phyloP scores from a whole-genome alignment of 2,797 vertebrate species.

The Molossus alvarezi region DNA sequence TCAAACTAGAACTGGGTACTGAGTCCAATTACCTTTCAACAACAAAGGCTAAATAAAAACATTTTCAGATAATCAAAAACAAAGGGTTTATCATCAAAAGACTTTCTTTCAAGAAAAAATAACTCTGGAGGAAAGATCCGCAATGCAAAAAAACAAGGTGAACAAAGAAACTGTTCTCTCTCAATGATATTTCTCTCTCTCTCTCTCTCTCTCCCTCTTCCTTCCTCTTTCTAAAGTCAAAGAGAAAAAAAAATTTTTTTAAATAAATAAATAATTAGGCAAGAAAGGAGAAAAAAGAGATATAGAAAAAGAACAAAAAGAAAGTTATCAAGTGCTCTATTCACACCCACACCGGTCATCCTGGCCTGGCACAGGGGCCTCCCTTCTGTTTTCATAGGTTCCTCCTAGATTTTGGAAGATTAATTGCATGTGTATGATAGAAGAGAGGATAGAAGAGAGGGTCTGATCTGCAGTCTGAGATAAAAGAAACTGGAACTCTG shows the following conservation, averaged over 20 bases:
- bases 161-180: not conserved
- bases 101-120: constrained; percentile 59
- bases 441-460: not conserved
- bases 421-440: not conserved
- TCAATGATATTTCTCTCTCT: no score
- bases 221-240: no score
- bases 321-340: not conserved
- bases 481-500: not conserved
- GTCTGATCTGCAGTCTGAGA: constrained; percentile 12
- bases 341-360: not conserved
- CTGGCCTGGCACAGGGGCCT: not conserved
- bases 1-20: not conserved
- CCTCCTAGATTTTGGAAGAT: not conserved
- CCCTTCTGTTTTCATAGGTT: not conserved
- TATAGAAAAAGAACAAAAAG: not conserved
- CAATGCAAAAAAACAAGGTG: not conserved
- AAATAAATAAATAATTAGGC: no score
- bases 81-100: constrained; percentile 1
- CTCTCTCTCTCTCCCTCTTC: no score
- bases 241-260: no score
- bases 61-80: constrained; percentile 32
- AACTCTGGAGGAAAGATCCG: not conserved
- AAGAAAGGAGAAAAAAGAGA: not conserved
- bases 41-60: constrained; percentile 20
- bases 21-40: not conserved